These are phyloP conservation scores for Cirrhinus mrigala DNA, from an alignment of 2,797 vertebrate genomes.

Conservation along the genomic window DNA sequence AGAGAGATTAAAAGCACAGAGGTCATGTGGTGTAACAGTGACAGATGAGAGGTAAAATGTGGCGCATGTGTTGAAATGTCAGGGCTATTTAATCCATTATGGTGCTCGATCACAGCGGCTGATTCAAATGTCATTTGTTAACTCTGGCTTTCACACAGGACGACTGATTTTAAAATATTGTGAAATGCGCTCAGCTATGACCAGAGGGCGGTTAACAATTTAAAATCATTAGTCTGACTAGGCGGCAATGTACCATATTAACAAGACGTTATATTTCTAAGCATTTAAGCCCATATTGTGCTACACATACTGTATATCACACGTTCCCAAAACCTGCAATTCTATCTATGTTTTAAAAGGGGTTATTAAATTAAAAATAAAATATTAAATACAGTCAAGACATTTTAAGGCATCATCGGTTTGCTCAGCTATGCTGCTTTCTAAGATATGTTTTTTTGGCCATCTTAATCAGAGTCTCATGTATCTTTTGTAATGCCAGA, in stretches of 20 bases:
- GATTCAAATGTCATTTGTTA: constrained; percentile 48
- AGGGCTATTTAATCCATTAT: constrained; percentile 78
- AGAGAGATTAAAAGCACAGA: constrained; percentile 42
- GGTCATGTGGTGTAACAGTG: constrained; percentile 64
- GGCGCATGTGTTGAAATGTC: constrained; percentile 74
- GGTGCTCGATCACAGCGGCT: constrained; percentile 39
- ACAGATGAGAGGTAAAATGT: constrained; percentile 71
- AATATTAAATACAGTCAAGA: not conserved
- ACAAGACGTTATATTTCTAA: not conserved
- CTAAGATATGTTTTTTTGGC: not conserved
- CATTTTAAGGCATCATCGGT: not conserved
- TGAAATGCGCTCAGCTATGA: constrained; percentile 12
- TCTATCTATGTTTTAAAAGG: not conserved
- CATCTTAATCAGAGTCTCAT: not conserved
- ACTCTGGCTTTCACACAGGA: constrained; percentile 29
- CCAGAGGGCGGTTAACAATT: constrained; percentile 33
- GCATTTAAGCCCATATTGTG: not conserved
- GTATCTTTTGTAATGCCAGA: not conserved
- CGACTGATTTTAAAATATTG: constrained; percentile 35
- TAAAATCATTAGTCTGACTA: constrained; percentile 42
- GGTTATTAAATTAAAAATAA: not conserved
- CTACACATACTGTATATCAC: not conserved
- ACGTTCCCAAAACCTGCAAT: not conserved
- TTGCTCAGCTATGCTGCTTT: not conserved
- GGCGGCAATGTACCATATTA: not conserved